phyloP scores from a whole-genome alignment of 1,140 invertebrate genomes.

The Neotoxoptera formosana region DNA sequence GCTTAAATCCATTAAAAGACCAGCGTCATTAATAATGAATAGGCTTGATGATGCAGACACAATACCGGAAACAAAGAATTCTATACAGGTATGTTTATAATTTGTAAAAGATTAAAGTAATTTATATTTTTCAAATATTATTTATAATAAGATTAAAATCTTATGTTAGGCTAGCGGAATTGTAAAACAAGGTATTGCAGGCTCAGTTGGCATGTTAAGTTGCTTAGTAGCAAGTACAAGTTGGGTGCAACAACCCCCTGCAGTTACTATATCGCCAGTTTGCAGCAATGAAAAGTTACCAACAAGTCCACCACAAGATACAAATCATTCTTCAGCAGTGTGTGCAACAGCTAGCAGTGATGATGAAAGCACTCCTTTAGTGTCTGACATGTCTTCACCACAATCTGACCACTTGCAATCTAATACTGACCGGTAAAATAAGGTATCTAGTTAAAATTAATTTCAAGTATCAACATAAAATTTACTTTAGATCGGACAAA shows the following conservation, averaged over 20 bases:
- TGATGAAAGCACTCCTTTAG: conserved; percentile 72
- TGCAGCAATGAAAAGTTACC: conserved; percentile 48
- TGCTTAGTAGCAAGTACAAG: conserved; percentile 52
- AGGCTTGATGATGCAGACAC: conserved; percentile 28
- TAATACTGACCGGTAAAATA: conserved; percentile 48
- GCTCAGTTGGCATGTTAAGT: conserved; percentile 51
- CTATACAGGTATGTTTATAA: conserved; percentile 18
- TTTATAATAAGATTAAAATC: neutral
- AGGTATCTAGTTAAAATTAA: neutral
- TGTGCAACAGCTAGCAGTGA: conserved; percentile 62
- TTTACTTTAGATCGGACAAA: conserved; percentile 47
- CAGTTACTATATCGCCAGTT: conserved; percentile 54
- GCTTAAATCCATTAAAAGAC: conserved; percentile 53
- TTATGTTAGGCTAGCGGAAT: conserved; percentile 25
- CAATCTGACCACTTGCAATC: conserved; percentile 56
- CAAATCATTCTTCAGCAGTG: conserved; percentile 36
- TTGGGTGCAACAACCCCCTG: conserved; percentile 44
- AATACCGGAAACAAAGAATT: conserved; percentile 49
- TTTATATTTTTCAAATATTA: neutral
- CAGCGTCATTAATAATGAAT: conserved; percentile 52
- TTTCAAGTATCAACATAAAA: neutral
- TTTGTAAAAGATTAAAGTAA: neutral
- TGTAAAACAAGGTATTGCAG: conserved; percentile 52
- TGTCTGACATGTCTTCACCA: conserved; percentile 66
- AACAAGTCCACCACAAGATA: conserved; percentile 39